phyloP scores from a whole-genome alignment of 2,113 vertebrate species.

The Smithornis capensis region DNA sequence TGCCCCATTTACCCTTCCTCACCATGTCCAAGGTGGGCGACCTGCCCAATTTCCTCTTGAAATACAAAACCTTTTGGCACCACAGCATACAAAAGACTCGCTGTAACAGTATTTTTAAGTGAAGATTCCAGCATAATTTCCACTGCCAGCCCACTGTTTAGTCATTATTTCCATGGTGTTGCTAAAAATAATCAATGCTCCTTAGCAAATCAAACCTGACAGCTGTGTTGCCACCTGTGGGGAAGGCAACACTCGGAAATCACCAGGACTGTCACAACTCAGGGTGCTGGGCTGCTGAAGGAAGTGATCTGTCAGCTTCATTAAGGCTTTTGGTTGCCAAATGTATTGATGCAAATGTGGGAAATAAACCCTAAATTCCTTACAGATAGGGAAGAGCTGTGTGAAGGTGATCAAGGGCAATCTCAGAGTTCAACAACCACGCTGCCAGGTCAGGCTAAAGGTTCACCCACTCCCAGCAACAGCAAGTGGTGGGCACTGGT shows the following conservation, averaged over 20 bases:
- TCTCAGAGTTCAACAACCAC: rapidly evolving
- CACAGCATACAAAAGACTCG: rapidly evolving
- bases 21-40: neutral
- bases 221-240: constrained; percentile 16
- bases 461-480: neutral
- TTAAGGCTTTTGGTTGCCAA: constrained; percentile 1
- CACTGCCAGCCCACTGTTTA: neutral
- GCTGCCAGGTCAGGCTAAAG: neutral
- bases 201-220: constrained; percentile 33
- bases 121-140: neutral
- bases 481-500: neutral
- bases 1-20: neutral
- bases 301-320: constrained; percentile 10
- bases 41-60: neutral
- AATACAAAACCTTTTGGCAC: neutral
- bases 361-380: neutral
- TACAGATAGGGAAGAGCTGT: neutral
- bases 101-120: neutral
- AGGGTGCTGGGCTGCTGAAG: neutral
- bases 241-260: neutral
- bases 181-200: constrained; percentile 28
- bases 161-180: neutral
- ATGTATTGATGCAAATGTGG: neutral
- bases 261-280: neutral
- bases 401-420: neutral